Conservation (phyloP, 2,113 vertebrate species). For the Dermatemys mawii region DNA sequence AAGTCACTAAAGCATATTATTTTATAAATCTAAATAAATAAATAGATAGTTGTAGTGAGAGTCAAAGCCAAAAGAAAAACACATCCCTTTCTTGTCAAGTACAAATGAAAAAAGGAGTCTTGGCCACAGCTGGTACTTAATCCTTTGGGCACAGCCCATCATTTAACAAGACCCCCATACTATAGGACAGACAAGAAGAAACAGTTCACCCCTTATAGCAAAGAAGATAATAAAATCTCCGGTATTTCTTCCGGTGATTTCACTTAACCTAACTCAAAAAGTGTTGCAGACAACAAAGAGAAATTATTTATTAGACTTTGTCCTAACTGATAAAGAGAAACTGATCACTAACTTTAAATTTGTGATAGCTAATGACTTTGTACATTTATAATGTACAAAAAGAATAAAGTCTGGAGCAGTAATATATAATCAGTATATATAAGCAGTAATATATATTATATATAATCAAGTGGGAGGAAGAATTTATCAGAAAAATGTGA, state of each 20-base stretch:
- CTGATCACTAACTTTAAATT: background rate
- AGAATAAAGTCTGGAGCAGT: too few species aligned
- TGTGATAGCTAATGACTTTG: background rate
- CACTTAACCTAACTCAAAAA: background rate
- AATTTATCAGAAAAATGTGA: too few species aligned
- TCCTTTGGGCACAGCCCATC: background rate
- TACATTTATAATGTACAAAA: too few species aligned
- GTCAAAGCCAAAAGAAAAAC: background rate
- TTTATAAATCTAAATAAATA: background rate
- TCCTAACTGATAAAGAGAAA: background rate
- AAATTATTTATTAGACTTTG: background rate
- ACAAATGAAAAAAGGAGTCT: background rate
- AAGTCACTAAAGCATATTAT: background rate
- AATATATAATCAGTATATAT: too few species aligned
- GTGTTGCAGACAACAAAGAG: background rate
- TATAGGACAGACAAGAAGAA: background rate
- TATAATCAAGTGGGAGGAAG: too few species aligned
- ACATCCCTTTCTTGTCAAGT: background rate
- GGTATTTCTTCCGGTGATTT: fast-evolving
- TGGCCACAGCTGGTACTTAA: background rate
- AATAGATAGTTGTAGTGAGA: background rate
- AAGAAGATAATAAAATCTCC: background rate
- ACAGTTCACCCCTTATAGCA: background rate
- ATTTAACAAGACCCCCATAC: background rate
- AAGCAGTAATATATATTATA: too few species aligned